phyloP scores from a whole-genome alignment of 2,797 vertebrate species.

The Ispidina lecontei region DNA sequence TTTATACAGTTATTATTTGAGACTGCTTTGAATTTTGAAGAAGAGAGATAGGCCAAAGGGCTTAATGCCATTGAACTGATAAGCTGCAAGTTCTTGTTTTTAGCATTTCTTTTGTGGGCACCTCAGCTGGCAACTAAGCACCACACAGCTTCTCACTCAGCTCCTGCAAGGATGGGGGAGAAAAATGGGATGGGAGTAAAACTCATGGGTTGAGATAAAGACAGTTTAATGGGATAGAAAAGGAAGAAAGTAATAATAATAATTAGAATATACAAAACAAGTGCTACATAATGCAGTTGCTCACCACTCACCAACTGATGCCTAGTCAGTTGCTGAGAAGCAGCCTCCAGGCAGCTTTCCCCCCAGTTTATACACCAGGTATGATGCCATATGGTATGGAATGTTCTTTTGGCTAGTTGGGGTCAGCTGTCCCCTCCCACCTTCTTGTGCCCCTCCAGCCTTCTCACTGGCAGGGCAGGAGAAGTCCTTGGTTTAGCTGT shows the following conservation, averaged over 20 bases:
- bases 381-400: not conserved
- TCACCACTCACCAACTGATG: not conserved
- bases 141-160: not conserved
- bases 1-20: not conserved
- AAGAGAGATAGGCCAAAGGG: not conserved
- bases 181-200: not conserved
- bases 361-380: too few species aligned
- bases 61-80: not conserved
- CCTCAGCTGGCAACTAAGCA: not conserved
- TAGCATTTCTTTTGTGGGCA: not conserved
- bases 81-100: not conserved
- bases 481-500: not conserved
- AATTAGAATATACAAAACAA: not conserved
- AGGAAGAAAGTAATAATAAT: not conserved
- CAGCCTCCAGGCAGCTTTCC: not conserved
- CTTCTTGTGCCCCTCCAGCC: not conserved
- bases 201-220: not conserved
- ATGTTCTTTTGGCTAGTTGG: not conserved
- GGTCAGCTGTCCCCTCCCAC: not conserved
- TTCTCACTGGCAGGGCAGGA: not conserved
- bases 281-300: not conserved
- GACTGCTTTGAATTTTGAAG: constrained; percentile 7
- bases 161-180: not conserved
- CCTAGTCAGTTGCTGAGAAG: not conserved
- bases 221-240: not conserved